These are phyloP conservation scores for Drosophila cognata DNA, from an alignment of 2,888 invertebrate species.

Conservation along the genomic window DNA sequence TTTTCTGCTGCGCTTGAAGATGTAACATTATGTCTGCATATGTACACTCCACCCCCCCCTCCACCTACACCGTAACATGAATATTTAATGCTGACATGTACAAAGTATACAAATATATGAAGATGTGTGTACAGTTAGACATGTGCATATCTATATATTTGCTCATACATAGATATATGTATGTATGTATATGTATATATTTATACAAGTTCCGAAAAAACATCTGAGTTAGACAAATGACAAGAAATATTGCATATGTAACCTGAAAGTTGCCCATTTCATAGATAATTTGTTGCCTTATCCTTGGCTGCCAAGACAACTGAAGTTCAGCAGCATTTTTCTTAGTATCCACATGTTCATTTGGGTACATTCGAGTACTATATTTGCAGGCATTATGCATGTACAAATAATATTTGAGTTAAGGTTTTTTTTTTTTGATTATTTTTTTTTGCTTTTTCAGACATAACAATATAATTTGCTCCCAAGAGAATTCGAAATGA, in stretches of 20 bases:
- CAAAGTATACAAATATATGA: conserved; percentile 67
- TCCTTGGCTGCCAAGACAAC: conserved; percentile 6
- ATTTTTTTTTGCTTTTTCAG: background rate
- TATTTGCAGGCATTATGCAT: background rate
- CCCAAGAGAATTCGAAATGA: background rate
- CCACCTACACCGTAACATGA: conserved; percentile 60
- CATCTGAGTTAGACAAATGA: conserved; percentile 57
- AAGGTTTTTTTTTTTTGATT: background rate
- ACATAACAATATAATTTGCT: background rate
- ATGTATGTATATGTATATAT: conserved; percentile 4
- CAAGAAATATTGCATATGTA: conserved; percentile 70
- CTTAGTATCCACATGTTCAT: background rate
- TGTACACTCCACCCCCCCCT: background rate
- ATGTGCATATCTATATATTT: conserved; percentile 26
- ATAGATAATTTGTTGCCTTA: conserved; percentile 31
- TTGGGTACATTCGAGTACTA: background rate
- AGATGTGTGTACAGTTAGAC: conserved; percentile 31
- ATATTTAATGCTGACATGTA: conserved; percentile 80
- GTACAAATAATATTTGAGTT: conserved; percentile 1
- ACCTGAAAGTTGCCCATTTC: conserved; percentile 54
- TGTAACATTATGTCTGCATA: conserved; percentile 54
- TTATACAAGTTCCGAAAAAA: conserved; percentile 34
- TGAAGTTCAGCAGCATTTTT: background rate
- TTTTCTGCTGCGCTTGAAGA: conserved; percentile 68
- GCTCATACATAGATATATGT: background rate